Base-by-base conservation (phyloP, 2,113 vertebrate species). In the Lipotes vexillifer region DNA sequence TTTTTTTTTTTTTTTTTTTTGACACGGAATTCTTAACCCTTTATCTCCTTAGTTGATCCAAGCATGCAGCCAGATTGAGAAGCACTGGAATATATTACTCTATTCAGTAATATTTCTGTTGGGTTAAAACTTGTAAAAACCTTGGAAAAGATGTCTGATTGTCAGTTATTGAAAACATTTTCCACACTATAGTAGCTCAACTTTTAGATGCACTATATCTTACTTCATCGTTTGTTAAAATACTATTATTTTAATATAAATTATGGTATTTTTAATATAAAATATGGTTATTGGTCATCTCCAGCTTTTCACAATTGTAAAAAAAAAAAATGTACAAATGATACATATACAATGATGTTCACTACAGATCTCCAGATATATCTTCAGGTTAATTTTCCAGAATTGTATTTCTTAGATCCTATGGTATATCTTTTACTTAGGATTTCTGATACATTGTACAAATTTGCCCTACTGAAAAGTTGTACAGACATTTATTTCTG, bases 31-130 rank as follows among this genome's bases (percentile, higher is more conserved):
- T 66, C 36, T 81, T 91, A 87, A 66, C 38, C 8, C 27, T 65
- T 84, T 88, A 49, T 61, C 68, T 91, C 38, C 33, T 80, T 61
- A 63, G 68, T 80, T 74, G 63, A 59, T 77, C 57, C 25, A 71
- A 0, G 5, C 29, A 57, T 90, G 12, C 55, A 78, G 14, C 14
- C 66, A 61, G 38, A 15, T 74, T 80, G 71, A 88, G 65, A 84
- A 65, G 80, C 36, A 88, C 78, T 92, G 71, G 18, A 93, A 44
- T 29, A 25, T 44, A 80, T 36, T 31, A 15, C 25, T 12, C 2
- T 91, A 49, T 88, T 96, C 52, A 93, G 23, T 95, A 93, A 55
- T 90, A 46, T 63, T 5, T 85, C n/a, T 88, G n/a, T 72, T 85
- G 65, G 17, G 31, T 80, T 92, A 92, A 88, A 52, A 81, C 59